Conservation (phyloP, 2,113 vertebrate species). For the Malurus elegans region DNA sequence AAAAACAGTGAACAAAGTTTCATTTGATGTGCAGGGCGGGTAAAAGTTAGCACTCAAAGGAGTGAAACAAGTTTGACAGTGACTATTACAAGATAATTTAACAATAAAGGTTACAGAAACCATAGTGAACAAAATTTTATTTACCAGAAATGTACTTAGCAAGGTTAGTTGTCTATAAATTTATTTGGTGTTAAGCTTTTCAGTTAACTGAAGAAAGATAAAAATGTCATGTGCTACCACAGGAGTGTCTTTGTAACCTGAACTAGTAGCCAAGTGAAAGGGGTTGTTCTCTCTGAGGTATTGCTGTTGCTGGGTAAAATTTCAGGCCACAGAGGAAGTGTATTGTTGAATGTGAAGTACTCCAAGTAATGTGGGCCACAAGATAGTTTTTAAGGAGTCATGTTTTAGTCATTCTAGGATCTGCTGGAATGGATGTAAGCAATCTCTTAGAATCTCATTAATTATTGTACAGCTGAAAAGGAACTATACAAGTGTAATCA, state of each 20-base stretch:
- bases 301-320: conserved; percentile 61
- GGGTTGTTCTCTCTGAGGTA: background rate
- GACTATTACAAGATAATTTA: background rate
- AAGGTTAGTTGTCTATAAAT: background rate
- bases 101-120: background rate
- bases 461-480: background rate
- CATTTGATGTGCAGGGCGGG: background rate
- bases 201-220: background rate
- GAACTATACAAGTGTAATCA: background rate
- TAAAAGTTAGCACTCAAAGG: background rate
- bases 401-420: background rate
- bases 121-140: background rate
- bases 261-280: conserved; percentile 41
- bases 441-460: background rate
- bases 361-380: background rate
- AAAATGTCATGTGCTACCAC: background rate
- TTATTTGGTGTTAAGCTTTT: background rate
- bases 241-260: conserved; percentile 57
- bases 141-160: background rate
- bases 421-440: background rate
- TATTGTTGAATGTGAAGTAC: conserved; percentile 10
- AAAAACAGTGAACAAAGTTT: background rate
- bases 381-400: background rate
- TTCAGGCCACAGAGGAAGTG: conserved; percentile 62
- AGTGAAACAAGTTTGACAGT: background rate